Evolutionary conservation across 37 sponge, comb jelly and placozoan species (phyloP).

Genomic region (Corticium candelabrum): DNA sequence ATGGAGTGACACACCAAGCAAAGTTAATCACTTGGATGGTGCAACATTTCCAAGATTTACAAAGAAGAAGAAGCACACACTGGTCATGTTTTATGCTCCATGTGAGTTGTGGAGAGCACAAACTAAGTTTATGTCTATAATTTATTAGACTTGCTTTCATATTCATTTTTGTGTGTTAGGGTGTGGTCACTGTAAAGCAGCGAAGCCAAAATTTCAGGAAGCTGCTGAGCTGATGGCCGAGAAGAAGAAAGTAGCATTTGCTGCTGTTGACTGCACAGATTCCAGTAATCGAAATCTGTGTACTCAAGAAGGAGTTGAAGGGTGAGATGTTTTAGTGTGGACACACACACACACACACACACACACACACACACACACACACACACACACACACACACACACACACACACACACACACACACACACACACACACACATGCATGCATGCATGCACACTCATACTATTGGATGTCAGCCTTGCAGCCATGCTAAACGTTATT

Average conservation of each 20-base stretch:
- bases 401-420: background rate
- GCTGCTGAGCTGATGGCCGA: conserved; percentile 45
- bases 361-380: background rate
- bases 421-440: background rate
- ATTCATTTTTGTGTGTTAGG: conserved; percentile 1
- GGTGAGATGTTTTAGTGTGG: background rate
- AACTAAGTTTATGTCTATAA: background rate
- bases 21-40: conserved; percentile 52
- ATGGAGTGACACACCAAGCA: conserved; percentile 57
- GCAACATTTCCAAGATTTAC: conserved; percentile 43
- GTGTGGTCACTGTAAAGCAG: conserved; percentile 92
- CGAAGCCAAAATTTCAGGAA: conserved; percentile 69
- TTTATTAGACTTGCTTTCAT: background rate
- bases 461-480: background rate
- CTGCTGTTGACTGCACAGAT: conserved; percentile 70
- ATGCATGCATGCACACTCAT: background rate
- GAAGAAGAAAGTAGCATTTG: conserved; percentile 33
- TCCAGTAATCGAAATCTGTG: conserved; percentile 36
- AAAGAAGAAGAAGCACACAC: conserved; percentile 75
- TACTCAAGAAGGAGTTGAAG: conserved; percentile 36
- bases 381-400: conserved; percentile 13
- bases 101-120: conserved; percentile 15
- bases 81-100: conserved; percentile 95
- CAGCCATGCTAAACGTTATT: no score
- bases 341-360: background rate